Percentiles rank a stretch among this genome's conserved stretches.
phyloP scores from a whole-genome alignment of 2,888 invertebrate genomes.

The Cynaeus angustus region DNA sequence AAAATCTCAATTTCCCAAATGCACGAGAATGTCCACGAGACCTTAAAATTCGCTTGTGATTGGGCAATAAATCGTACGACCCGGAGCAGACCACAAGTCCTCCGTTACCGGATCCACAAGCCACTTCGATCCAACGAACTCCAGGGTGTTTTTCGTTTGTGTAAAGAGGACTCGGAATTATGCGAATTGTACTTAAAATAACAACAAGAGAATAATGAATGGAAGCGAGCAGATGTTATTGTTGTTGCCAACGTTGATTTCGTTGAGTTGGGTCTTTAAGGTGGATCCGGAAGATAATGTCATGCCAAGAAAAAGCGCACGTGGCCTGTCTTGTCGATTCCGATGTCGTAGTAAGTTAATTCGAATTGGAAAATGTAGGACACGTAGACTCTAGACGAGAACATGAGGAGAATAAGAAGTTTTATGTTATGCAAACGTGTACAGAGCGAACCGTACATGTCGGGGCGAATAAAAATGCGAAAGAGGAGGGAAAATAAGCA shows the following conservation, averaged over 20 bases:
- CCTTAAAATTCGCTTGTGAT: not conserved
- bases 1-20: constrained; percentile 3
- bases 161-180: not conserved
- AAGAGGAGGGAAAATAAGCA: not conserved
- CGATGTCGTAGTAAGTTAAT: constrained; percentile 13
- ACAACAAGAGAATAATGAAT: not conserved
- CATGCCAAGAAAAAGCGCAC: constrained; percentile 22
- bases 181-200: constrained; percentile 4
- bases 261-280: constrained; percentile 3
- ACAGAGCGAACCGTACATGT: constrained; percentile 1
- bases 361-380: constrained; percentile 32
- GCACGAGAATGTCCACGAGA: not conserved
- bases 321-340: constrained; percentile 13
- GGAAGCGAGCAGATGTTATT: not conserved
- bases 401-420: constrained; percentile 22
- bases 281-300: constrained; percentile 3
- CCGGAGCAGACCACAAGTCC: not conserved
- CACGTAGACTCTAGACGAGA: constrained; percentile 16
- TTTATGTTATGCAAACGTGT: constrained; percentile 4
- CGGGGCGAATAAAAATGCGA: not conserved
- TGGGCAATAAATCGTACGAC: not conserved
- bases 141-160: too few species aligned
- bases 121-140: too few species aligned
- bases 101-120: constrained; percentile 12
- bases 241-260: constrained; percentile 4